phyloP scores from a whole-genome alignment of 2,888 invertebrate genomes.

The Amorpha juglandis region DNA sequence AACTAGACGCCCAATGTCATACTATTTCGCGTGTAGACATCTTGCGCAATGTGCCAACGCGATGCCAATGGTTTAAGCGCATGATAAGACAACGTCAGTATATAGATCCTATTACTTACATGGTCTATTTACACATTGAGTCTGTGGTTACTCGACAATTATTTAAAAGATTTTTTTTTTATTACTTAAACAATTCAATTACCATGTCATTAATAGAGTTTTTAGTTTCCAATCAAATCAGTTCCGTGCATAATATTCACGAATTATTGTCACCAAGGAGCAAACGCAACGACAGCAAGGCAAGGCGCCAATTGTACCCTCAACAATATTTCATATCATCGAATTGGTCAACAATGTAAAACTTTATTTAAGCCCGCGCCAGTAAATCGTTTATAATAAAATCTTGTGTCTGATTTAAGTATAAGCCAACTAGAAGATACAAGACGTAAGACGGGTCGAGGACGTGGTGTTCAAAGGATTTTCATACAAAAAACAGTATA shows the following conservation, averaged over 20 bases:
- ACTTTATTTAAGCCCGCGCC: conserved; percentile 18
- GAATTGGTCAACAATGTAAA: conserved; percentile 46
- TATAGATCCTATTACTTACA: no score
- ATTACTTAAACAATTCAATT: not conserved
- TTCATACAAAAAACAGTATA: no score
- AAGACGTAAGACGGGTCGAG: no score
- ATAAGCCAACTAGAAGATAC: no score
- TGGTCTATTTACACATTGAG: no score
- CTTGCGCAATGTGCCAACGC: no score
- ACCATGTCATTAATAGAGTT: not conserved
- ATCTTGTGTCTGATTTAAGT: not conserved
- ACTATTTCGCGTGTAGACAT: no score
- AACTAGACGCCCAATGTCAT: no score
- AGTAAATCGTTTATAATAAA: not conserved
- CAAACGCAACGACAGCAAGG: conserved; percentile 3
- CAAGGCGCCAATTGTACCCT: not conserved
- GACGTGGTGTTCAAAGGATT: no score
- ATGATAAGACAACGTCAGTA: no score
- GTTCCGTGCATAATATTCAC: conserved; percentile 31
- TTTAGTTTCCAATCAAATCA: not conserved
- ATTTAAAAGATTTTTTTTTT: no score
- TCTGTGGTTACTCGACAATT: not conserved
- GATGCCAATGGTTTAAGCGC: no score
- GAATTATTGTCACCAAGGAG: conserved; percentile 50
- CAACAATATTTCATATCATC: conserved; percentile 30